Conservation (phyloP, 2,113 vertebrate genomes). For the Semicossyphus pulcher region DNA sequence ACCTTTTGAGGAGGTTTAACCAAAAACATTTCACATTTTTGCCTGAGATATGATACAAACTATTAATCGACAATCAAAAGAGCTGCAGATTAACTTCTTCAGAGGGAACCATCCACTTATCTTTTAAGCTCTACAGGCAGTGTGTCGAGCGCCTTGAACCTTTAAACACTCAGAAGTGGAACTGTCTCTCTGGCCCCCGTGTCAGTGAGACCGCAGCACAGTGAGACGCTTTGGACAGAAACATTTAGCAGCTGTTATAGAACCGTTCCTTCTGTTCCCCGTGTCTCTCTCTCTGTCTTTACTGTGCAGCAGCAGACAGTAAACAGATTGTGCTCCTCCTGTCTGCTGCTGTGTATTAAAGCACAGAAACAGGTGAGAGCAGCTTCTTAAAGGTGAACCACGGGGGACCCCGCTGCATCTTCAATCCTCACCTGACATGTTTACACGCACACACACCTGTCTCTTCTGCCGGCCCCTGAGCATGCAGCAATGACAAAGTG, state of each 20-base stretch:
- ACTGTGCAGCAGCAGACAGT: slow-evolving; percentile 6
- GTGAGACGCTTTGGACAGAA: slow-evolving; percentile 14
- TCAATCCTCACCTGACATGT: slow-evolving; percentile 39
- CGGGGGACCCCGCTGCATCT: slow-evolving; percentile 52
- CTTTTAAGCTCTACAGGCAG: background rate
- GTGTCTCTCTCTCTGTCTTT: background rate
- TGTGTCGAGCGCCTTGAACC: too few species aligned
- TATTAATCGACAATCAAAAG: too few species aligned
- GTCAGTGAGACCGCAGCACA: background rate
- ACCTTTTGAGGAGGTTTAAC: too few species aligned
- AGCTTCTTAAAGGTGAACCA: slow-evolving; percentile 46
- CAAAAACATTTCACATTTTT: too few species aligned
- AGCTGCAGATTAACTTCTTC: too few species aligned
- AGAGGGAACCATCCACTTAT: background rate
- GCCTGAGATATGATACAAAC: too few species aligned
- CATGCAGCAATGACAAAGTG: slow-evolving; percentile 47
- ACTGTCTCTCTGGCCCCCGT: background rate
- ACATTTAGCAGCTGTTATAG: slow-evolving; percentile 7
- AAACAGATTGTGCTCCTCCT: slow-evolving; percentile 30
- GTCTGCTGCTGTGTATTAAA: slow-evolving; percentile 51
- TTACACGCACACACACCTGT: slow-evolving; percentile 28
- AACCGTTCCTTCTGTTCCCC: background rate
- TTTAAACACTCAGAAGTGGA: slow-evolving; percentile 3
- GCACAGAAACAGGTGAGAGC: slow-evolving; percentile 27
- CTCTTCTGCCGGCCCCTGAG: slow-evolving; percentile 35